Percentiles rank a stretch among this genome's conserved stretches.
Conservation (phyloP, 2,797 vertebrate genomes). For the Ibycter americanus region DNA sequence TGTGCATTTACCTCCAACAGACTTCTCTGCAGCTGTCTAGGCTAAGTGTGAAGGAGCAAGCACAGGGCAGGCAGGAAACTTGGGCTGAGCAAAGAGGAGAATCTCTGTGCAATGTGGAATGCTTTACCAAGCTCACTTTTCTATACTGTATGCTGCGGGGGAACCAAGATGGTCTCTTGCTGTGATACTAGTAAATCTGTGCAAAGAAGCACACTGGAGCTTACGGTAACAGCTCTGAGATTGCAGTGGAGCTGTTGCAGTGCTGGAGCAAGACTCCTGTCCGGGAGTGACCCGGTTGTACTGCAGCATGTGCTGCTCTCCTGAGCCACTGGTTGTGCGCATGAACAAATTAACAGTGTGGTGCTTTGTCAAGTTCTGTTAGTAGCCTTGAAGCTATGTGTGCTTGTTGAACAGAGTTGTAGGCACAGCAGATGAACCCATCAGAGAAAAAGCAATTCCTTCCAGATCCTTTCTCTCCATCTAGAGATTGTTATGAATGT, state of each 20-base stretch:
- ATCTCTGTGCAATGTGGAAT: background rate
- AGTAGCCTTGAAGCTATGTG: background rate
- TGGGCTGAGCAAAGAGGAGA: background rate
- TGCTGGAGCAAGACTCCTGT: background rate
- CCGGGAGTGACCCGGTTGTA: background rate
- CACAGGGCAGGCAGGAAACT: too few species aligned
- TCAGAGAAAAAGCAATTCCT: background rate
- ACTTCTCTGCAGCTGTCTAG: background rate
- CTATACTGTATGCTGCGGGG: background rate
- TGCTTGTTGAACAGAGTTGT: background rate
- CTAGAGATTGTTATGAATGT: background rate
- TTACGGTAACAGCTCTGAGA: background rate
- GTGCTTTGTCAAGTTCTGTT: background rate
- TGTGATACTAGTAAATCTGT: background rate
- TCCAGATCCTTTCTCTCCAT: background rate
- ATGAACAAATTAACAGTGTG: accelerated
- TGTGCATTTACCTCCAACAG: background rate
- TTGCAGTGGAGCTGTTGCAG: background rate
- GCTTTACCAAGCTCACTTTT: background rate
- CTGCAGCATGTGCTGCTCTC: background rate
- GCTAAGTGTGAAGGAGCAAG: background rate
- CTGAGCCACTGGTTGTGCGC: background rate
- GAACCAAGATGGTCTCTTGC: background rate
- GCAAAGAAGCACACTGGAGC: background rate
- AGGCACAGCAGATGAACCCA: background rate